Evolutionary conservation across 2,888 invertebrate genomes (phyloP), one percentile per base, ranked within the genome.

Genomic region (Sinopyrophorus schimmeli): DNA sequence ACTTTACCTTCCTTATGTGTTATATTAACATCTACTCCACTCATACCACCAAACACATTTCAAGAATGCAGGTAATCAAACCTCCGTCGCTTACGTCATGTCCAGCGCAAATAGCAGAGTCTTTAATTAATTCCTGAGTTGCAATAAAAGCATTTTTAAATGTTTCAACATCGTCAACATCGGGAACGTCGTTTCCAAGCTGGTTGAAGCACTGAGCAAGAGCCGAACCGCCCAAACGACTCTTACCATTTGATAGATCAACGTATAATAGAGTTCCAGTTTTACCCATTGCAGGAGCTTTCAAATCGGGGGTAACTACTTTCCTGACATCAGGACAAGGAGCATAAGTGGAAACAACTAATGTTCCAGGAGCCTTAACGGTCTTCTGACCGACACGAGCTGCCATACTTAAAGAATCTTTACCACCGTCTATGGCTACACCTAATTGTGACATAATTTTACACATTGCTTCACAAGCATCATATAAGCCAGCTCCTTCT

Each of bases 31-130:
- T 81, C 74, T 9, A 94, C 64, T 1, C 95, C 95, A 59, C 87
- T 83, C 47, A 95, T 76, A 21, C 97, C 96, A 44, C 86, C 94
- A 68, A 98, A n/a, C 90, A 88, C 96, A 98, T 97, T 76, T 99
- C 98, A 47, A 98, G 68, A 0, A 92, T 72, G 60, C 92, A 90
- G 0, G 90, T 89, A 26, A 98, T 77, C 18, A 98, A 77, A 17
- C 99, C 98, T 12, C 99, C 98, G 75, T 98, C 98, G 68, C 96
- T 97, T 3, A 98, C 80, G 71, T 99, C 98, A 70, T 99, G 98
- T 0, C 97, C 96, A 3, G 96, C 80, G 20, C 87, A 68, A 5
- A 92, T 72, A 66, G 82, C 81, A 2, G 79, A 79, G 58, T 84
- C 84, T 75, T 81, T 80, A 27, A 96, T 80, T n/a, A 96, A 76